A percentile compares a stretch with the other conserved stretches of the same genome.
Evolutionary conservation across 2,797 vertebrate species (phyloP).

Genomic region (Cyprinella venusta): DNA sequence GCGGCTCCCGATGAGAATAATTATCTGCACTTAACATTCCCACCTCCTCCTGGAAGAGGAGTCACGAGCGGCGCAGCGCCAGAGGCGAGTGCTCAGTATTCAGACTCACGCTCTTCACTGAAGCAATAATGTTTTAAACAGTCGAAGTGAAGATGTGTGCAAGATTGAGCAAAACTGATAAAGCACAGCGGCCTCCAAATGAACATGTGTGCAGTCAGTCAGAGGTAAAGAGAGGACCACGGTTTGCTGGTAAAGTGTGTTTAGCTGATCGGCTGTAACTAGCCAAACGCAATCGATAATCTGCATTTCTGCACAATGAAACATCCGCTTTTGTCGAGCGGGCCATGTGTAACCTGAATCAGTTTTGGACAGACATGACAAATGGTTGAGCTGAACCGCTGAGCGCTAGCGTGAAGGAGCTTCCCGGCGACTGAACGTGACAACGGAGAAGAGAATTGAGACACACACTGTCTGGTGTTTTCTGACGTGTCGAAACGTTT

Average conservation of each 20-base stretch:
- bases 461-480: background rate
- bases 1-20: conserved; percentile 64
- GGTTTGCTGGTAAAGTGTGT: background rate
- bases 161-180: conserved; percentile 19
- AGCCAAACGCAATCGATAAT: background rate
- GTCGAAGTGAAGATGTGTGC: background rate
- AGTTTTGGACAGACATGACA: conserved; percentile 62
- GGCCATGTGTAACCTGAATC: conserved; percentile 64
- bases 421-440: background rate
- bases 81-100: conserved; percentile 30
- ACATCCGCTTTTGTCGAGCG: conserved; percentile 20
- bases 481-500: background rate
- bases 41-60: conserved; percentile 30
- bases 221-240: background rate
- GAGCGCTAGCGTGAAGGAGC: background rate
- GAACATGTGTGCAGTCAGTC: background rate
- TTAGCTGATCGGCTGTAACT: background rate
- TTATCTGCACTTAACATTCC: conserved; percentile 67
- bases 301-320: conserved; percentile 27
- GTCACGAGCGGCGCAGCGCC: background rate
- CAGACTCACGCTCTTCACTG: background rate
- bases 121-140: conserved; percentile 34
- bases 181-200: background rate
- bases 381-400: conserved; percentile 49
- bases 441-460: background rate